phyloP scores from a whole-genome alignment of 2,888 invertebrate species.

The Drosophila emarginata region DNA sequence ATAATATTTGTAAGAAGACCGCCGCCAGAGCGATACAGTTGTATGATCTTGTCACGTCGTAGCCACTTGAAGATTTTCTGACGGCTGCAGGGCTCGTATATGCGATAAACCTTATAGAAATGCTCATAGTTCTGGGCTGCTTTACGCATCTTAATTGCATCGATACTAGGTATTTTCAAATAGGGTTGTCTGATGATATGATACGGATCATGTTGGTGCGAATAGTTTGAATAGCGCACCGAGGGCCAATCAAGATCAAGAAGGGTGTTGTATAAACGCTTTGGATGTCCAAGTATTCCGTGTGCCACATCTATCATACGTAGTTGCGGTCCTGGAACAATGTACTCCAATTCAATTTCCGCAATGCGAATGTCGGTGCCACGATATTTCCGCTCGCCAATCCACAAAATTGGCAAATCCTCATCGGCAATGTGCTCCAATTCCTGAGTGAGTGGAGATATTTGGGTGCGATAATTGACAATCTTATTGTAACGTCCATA shows the following conservation, averaged over 20 bases:
- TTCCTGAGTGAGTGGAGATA: slow-evolving; percentile 80
- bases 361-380: slow-evolving; percentile 78
- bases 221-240: slow-evolving; percentile 70
- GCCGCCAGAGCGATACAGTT: slow-evolving; percentile 64
- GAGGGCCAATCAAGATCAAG: slow-evolving; percentile 73
- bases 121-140: slow-evolving; percentile 61
- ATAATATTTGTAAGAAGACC: slow-evolving; percentile 59
- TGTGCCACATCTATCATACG: slow-evolving; percentile 76
- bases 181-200: slow-evolving; percentile 73
- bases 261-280: slow-evolving; percentile 76
- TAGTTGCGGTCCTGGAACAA: slow-evolving; percentile 78
- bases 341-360: slow-evolving; percentile 78
- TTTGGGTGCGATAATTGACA: slow-evolving; percentile 78
- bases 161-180: slow-evolving; percentile 65
- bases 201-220: slow-evolving; percentile 77
- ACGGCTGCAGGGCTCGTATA: slow-evolving; percentile 52
- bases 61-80: slow-evolving; percentile 68
- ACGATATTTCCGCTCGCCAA: slow-evolving; percentile 80
- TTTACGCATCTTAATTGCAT: slow-evolving; percentile 51
- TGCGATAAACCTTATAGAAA: slow-evolving; percentile 65
- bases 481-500: slow-evolving; percentile 76
- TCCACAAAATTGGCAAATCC: slow-evolving; percentile 80
- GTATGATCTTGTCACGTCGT: slow-evolving; percentile 56
- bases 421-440: slow-evolving; percentile 60
- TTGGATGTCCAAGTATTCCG: slow-evolving; percentile 81